Evolutionary conservation across 2,797 vertebrate genomes (phyloP).

Genomic region (Percopsis omiscomaycus): DNA sequence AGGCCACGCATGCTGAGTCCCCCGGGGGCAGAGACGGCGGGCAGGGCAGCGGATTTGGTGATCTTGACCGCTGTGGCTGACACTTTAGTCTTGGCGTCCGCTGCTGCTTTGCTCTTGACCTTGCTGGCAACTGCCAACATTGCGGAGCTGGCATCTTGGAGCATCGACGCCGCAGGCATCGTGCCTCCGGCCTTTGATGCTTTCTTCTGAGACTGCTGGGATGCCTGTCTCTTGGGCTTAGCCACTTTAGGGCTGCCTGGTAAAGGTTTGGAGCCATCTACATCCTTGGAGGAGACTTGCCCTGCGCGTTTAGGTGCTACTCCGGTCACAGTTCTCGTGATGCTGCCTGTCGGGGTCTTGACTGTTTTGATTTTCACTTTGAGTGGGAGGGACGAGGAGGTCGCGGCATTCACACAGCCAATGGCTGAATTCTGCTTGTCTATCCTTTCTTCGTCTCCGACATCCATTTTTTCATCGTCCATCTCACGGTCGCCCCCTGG

Average conservation of each 20-base stretch:
- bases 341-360: constrained; percentile 83
- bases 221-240: constrained; percentile 59
- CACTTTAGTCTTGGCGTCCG: constrained; percentile 68
- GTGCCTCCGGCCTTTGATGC: constrained; percentile 68
- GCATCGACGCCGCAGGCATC: constrained; percentile 74
- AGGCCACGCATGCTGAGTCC: constrained; percentile 57
- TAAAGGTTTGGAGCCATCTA: constrained; percentile 56
- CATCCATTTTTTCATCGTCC: constrained; percentile 27
- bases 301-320: constrained; percentile 66
- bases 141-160: constrained; percentile 84
- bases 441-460: constrained; percentile 31
- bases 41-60: constrained; percentile 79
- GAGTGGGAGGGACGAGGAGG: constrained; percentile 78
- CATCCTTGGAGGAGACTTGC: constrained; percentile 45
- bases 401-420: constrained; percentile 37
- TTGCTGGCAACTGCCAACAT: constrained; percentile 82
- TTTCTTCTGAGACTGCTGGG: constrained; percentile 28
- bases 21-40: constrained; percentile 68
- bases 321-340: constrained; percentile 84
- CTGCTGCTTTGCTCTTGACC: constrained; percentile 78
- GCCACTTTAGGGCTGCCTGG: constrained; percentile 45
- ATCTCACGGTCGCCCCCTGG: constrained; percentile 21
- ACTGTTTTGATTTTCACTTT: constrained; percentile 93
- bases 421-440: constrained; percentile 22
- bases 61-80: constrained; percentile 83